A percentile compares a stretch with the other conserved stretches of the same genome.
phyloP scores from a whole-genome alignment of 2,888 invertebrate species.

The Anoplius nigerrimus region DNA sequence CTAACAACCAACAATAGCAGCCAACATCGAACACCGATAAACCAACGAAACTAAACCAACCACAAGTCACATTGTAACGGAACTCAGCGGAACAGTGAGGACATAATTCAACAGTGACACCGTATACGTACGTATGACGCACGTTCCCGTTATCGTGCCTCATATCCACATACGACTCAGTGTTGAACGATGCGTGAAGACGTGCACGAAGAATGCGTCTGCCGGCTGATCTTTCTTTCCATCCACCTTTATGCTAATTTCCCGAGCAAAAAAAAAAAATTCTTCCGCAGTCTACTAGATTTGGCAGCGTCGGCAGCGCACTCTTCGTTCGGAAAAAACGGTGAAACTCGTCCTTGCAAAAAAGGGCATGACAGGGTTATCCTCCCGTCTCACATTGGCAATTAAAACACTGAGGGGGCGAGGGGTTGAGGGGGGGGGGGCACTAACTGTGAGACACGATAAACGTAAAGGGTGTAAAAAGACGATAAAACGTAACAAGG shows the following conservation, averaged over 20 bases:
- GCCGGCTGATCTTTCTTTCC: background rate
- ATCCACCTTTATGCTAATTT: too few species aligned
- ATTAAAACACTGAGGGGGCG: conserved; percentile 49
- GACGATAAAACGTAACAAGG: conserved; percentile 58
- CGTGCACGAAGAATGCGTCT: conserved; percentile 14
- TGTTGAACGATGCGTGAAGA: conserved; percentile 46
- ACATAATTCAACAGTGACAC: conserved; percentile 63
- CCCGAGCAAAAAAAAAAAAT: too few species aligned
- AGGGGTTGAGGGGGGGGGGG: too few species aligned
- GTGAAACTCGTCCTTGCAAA: background rate
- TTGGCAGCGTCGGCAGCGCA: too few species aligned
- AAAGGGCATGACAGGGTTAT: conserved; percentile 7
- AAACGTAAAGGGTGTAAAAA: conserved; percentile 31
- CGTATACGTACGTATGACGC: conserved; percentile 44
- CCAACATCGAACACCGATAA: conserved; percentile 74
- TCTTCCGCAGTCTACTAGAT: too few species aligned
- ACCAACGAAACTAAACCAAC: conserved; percentile 72
- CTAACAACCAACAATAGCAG: conserved; percentile 74
- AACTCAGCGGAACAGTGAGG: conserved; percentile 70
- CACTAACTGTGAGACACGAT: conserved; percentile 61
- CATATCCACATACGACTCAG: conserved; percentile 31
- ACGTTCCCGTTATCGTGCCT: conserved; percentile 33
- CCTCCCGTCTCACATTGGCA: conserved; percentile 20
- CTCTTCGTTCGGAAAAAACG: conserved; percentile 6
- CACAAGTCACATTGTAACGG: conserved; percentile 71